These are phyloP conservation scores for Dermolepida albohirtum DNA, from an alignment of 2,888 invertebrate species.

Conservation along the genomic window DNA sequence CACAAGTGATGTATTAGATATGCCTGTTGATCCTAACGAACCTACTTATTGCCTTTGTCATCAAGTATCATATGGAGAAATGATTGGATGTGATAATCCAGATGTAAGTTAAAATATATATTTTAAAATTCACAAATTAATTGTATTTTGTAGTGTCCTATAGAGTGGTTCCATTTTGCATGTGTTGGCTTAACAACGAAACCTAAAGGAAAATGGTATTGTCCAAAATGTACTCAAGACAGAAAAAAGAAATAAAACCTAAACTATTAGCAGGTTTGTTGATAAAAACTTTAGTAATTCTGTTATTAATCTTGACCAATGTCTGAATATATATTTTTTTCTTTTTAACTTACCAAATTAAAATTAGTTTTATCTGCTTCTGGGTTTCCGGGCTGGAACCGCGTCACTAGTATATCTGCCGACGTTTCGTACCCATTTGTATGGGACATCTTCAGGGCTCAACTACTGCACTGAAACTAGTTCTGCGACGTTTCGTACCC, in stretches of 20 bases:
- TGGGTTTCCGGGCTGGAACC: no score
- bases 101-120: conserved; percentile 71
- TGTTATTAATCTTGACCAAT: no score
- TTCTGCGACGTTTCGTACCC: no score
- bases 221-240: conserved; percentile 90
- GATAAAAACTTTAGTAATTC: no score
- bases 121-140: conserved; percentile 1
- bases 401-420: no score
- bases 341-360: no score
- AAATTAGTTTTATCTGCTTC: no score
- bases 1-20: conserved; percentile 89
- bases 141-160: conserved; percentile 73
- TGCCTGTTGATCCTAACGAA: conserved; percentile 97
- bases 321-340: no score
- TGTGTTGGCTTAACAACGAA: conserved; percentile 92
- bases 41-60: conserved; percentile 98
- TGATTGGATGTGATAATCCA: conserved; percentile 96
- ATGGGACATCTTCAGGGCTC: no score
- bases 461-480: no score
- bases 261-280: not conserved
- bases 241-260: conserved; percentile 80
- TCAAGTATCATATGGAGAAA: conserved; percentile 96
- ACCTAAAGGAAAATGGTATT: conserved; percentile 96
- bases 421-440: no score
- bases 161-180: conserved; percentile 97